Conservation (phyloP, 2,797 vertebrate genomes). For the Tokudaia tokunoshimensis region DNA sequence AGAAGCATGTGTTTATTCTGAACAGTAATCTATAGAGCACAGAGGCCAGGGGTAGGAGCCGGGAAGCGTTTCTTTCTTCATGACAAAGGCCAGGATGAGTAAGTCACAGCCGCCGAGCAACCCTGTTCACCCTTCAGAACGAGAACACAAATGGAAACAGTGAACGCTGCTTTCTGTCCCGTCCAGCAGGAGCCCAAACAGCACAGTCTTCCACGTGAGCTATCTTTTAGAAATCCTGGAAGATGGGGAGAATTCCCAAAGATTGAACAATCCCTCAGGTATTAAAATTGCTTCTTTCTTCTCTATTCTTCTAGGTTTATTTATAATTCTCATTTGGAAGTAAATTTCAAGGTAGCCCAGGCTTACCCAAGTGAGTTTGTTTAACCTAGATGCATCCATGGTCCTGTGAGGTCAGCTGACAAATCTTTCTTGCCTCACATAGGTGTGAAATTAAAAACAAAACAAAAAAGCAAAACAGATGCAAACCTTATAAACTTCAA, state of each 20-base stretch:
- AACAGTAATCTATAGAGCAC: not conserved
- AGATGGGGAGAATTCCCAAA: constrained; percentile 46
- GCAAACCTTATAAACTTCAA: constrained; percentile 36
- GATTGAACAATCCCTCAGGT: constrained; percentile 40
- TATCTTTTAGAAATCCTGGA: constrained; percentile 49
- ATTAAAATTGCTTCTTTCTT: constrained; percentile 21
- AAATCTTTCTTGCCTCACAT: constrained; percentile 22
- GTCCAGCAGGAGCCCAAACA: constrained; percentile 12
- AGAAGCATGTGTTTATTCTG: not conserved
- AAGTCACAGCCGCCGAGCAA: constrained; percentile 41
- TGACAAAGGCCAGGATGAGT: constrained; percentile 49
- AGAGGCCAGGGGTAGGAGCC: not conserved
- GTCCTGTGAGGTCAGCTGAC: constrained; percentile 11
- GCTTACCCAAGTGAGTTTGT: constrained; percentile 55
- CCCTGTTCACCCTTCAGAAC: constrained; percentile 64
- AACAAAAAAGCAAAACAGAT: not conserved
- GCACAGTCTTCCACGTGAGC: constrained; percentile 16
- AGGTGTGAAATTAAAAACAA: constrained; percentile 14
- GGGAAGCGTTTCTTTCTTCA: not conserved
- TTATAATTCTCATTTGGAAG: constrained; percentile 21
- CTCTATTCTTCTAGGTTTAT: constrained; percentile 2
- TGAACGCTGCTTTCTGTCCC: not conserved
- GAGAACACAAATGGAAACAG: constrained; percentile 38
- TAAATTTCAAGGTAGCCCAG: constrained; percentile 53
- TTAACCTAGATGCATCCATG: constrained; percentile 46